Conservation (phyloP, 2,888 invertebrate genomes). For the Epiblema foenella region DNA sequence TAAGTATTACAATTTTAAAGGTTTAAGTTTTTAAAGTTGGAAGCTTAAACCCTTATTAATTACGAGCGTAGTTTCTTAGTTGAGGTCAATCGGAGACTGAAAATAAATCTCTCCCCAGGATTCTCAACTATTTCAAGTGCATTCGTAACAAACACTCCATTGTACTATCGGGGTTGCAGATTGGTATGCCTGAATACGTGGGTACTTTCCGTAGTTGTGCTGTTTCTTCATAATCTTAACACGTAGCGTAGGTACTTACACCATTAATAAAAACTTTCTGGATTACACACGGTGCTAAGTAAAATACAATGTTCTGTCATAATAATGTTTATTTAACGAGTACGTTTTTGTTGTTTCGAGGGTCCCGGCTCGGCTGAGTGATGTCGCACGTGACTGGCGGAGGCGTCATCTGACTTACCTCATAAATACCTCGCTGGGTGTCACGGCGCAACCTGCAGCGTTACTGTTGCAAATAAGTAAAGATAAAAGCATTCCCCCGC, state of each 20-base stretch:
- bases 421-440: conserved; percentile 61
- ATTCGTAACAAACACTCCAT: too few species aligned
- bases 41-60: too few species aligned
- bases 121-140: too few species aligned
- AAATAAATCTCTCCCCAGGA: too few species aligned
- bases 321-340: conserved; percentile 56
- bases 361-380: conserved; percentile 49
- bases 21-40: too few species aligned
- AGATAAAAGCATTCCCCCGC: conserved; percentile 48
- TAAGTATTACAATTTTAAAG: too few species aligned
- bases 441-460: conserved; percentile 51
- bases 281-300: conserved; percentile 36
- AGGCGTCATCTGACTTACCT: conserved; percentile 64
- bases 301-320: conserved; percentile 55
- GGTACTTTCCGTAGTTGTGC: too few species aligned
- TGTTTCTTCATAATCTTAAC: too few species aligned
- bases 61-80: too few species aligned
- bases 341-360: conserved; percentile 56
- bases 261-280: conserved; percentile 33
- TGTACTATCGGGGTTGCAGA: too few species aligned
- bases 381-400: conserved; percentile 54
- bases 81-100: too few species aligned
- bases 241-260: background rate
- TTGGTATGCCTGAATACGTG: too few species aligned
- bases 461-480: conserved; percentile 60